phyloP scores from a whole-genome alignment of 2,888 invertebrate genomes.

The Leptopterna dolabrata region DNA sequence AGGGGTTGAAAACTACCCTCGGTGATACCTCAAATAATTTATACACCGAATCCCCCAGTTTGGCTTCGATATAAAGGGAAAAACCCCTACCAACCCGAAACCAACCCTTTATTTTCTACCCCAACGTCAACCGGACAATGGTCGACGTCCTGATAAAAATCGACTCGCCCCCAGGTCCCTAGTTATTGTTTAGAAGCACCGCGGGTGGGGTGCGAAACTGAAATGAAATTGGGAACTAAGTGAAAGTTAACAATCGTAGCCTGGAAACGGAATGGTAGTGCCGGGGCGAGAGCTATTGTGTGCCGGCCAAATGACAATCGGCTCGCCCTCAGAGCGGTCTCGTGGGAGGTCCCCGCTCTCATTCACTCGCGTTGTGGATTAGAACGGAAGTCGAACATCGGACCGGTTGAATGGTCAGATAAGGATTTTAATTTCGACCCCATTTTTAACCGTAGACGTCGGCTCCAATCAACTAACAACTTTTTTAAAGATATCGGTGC shows the following conservation, averaged over 20 bases:
- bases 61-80: slow-evolving; percentile 10
- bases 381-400: background rate
- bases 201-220: slow-evolving; percentile 50
- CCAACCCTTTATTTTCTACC: slow-evolving; percentile 40
- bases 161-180: slow-evolving; percentile 21
- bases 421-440: background rate
- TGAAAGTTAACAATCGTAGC: slow-evolving; percentile 53
- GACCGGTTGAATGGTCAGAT: background rate
- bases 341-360: background rate
- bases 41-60: slow-evolving; percentile 13
- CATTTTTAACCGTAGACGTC: background rate
- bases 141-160: slow-evolving; percentile 46
- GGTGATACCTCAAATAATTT: slow-evolving; percentile 50
- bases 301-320: background rate
- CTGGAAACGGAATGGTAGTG: slow-evolving; percentile 31
- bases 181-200: slow-evolving; percentile 45
- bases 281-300: background rate
- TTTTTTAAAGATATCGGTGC: background rate
- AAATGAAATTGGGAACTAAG: slow-evolving; percentile 56
- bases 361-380: background rate
- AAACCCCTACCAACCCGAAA: background rate
- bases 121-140: slow-evolving; percentile 39
- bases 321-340: background rate
- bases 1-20: slow-evolving; percentile 32
- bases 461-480: background rate